Base-by-base conservation (phyloP, 2,888 invertebrate genomes). In the Drosophila koepferae region DNA sequence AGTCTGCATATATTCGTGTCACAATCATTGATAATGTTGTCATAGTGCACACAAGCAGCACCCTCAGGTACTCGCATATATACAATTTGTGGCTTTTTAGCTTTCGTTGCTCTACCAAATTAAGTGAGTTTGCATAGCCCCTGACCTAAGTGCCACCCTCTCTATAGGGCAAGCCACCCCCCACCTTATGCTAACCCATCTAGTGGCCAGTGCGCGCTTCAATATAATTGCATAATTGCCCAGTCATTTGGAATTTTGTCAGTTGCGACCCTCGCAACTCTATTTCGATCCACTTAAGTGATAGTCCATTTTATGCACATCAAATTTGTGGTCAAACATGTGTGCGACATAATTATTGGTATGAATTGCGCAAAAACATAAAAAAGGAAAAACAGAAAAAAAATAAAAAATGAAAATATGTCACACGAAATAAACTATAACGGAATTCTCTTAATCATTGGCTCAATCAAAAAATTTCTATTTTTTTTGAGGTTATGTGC, bases 211-310 rank as follows among this genome's bases (percentile, higher is more conserved):
- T 41, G 80, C 75, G 83, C 78, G 82, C 80, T 74, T 86, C 72
- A 74, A 64, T 63, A 75, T 90, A 87, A 90, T 90, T 90, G 89
- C 89, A 89, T 90, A 87, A 87, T 90, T 87, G 83, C 87, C 77
- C 63, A 77, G 87, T 84, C 89, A 90, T 90, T 86, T 86, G 83
- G 79, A 36, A 36, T 53, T 44, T 71, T 46, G 90, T 76, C 86
- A 88, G 81, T 81, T 86, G 81, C 85, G 80, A 63, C 89, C 88
- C 86, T 74, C 54, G 62, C 71, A 68, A 56, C 58, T 44, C 9
- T 31, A 16, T 46, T n/a, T 34, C 64, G 85, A 86, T 81, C 51
- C 87, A 81, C 74, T 89, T 80, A 86, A 87, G 87, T 85, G 87
- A 89, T 84, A 84, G 85, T 80, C 78, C 80, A 82, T 86, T 90